Evolutionary conservation across 2,113 vertebrate species (phyloP).

Genomic region (Tragelaphus strepsiceros): DNA sequence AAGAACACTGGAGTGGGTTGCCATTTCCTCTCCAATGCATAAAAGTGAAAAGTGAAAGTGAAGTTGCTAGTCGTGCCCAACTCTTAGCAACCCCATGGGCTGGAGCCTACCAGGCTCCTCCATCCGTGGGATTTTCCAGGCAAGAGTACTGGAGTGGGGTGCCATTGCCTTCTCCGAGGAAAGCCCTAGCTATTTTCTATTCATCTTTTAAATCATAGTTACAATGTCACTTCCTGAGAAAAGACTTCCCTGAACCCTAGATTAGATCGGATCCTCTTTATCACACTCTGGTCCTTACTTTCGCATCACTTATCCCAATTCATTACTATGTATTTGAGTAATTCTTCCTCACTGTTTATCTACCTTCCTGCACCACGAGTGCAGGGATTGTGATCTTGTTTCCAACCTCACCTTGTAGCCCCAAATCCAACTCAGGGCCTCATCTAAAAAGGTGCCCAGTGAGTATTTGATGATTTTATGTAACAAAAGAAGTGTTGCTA

Average conservation of each 20-base stretch:
- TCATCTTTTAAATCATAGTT: neutral
- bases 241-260: neutral
- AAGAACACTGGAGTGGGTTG: too few species aligned
- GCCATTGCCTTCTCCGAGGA: neutral
- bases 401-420: too few species aligned
- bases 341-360: neutral
- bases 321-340: neutral
- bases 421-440: neutral
- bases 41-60: too few species aligned
- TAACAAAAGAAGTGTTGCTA: neutral
- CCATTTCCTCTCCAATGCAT: too few species aligned
- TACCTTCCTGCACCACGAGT: neutral
- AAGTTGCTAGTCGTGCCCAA: too few species aligned
- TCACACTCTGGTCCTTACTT: neutral
- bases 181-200: too few species aligned
- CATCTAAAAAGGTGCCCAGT: neutral
- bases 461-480: neutral
- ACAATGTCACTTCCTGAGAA: neutral
- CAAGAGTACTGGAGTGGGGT: too few species aligned
- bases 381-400: neutral
- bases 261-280: neutral
- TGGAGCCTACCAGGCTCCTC: too few species aligned
- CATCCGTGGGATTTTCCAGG: too few species aligned
- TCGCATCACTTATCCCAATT: neutral
- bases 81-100: too few species aligned